phyloP scores from a whole-genome alignment of 2,888 invertebrate species.

The Emmelina monodactyla region DNA sequence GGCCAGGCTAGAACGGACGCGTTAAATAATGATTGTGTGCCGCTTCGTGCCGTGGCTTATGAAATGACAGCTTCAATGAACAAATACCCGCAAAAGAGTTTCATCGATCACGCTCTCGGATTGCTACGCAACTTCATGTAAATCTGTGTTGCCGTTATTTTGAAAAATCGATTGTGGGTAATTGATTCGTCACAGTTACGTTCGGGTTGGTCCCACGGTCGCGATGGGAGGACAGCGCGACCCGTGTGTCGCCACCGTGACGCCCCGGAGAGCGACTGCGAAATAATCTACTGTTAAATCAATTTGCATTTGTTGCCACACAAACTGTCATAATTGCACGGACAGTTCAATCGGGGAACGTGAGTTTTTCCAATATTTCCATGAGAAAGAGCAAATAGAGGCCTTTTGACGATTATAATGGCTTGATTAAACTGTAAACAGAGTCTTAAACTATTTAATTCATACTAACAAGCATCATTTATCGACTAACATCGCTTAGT shows the following conservation, averaged over 20 bases:
- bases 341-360: neutral
- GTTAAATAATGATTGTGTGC: constrained; percentile 30
- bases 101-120: constrained; percentile 61
- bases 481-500: too few species aligned
- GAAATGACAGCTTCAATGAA: constrained; percentile 59
- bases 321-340: constrained; percentile 25
- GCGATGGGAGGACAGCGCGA: constrained; percentile 22
- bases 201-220: constrained; percentile 55
- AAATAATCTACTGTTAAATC: constrained; percentile 46
- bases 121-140: constrained; percentile 60
- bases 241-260: constrained; percentile 22
- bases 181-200: constrained; percentile 58
- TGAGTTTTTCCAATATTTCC: neutral
- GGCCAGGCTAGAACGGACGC: constrained; percentile 33
- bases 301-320: constrained; percentile 38
- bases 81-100: constrained; percentile 56
- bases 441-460: too few species aligned
- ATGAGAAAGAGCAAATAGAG: neutral
- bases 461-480: too few species aligned
- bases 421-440: too few species aligned
- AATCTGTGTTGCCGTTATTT: constrained; percentile 61
- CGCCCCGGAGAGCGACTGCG: constrained; percentile 29
- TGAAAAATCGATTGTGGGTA: constrained; percentile 57
- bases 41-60: constrained; percentile 51
- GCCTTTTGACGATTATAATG: too few species aligned